A percentile compares a stretch with the other conserved stretches of the same genome.
Conservation (phyloP, 2,113 vertebrate genomes). For the Zapornia atra region DNA sequence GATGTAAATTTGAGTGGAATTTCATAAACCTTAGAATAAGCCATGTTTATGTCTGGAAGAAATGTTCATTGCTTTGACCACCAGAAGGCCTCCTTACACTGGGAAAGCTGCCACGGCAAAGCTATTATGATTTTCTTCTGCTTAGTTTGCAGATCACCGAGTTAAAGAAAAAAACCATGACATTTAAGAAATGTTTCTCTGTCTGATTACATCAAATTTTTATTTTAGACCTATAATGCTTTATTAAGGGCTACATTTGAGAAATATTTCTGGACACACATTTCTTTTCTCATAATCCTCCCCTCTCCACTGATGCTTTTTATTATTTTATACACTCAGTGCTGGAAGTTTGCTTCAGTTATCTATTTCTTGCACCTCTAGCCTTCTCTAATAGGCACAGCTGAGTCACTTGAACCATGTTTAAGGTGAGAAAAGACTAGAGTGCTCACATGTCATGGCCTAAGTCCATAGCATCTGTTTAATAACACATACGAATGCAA, state of each 20-base stretch:
- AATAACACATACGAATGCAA: not conserved
- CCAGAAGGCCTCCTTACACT: slow-evolving; percentile 76
- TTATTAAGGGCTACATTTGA: not conserved
- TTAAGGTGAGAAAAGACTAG: not conserved
- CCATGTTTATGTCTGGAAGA: not conserved
- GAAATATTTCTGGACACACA: not conserved
- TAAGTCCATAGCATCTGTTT: not conserved
- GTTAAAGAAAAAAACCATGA: not conserved
- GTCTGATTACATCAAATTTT: not conserved
- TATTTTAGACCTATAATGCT: not conserved
- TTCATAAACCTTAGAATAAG: not conserved
- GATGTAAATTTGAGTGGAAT: not conserved
- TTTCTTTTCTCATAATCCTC: not conserved
- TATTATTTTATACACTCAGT: not conserved
- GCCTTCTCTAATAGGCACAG: not conserved
- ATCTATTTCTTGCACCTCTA: not conserved
- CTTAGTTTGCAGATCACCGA: not conserved
- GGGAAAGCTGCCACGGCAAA: not conserved
- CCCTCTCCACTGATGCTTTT: not conserved
- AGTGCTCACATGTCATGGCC: not conserved
- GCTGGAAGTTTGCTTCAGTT: not conserved
- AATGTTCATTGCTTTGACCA: slow-evolving; percentile 42
- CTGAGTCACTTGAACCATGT: not conserved
- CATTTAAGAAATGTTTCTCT: not conserved
- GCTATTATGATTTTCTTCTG: not conserved